Evolutionary conservation across 2,113 vertebrate genomes (phyloP).

Genomic region (Ochotona princeps): DNA sequence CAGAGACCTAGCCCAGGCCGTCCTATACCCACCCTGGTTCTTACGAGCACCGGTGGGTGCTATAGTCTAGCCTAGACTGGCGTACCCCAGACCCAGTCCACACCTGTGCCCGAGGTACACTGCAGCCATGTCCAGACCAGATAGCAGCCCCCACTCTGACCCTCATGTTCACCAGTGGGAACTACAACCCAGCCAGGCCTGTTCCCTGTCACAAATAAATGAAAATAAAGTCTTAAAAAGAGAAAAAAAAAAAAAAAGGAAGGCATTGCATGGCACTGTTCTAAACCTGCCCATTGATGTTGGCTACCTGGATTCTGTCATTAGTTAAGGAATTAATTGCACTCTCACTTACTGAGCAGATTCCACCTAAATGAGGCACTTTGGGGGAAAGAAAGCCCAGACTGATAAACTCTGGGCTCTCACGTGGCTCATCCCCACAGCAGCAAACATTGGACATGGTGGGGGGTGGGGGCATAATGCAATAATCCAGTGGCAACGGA

Average conservation of each 20-base stretch:
- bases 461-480: not conserved
- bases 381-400: not conserved
- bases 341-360: not conserved
- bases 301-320: not conserved
- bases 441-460: not conserved
- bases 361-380: not conserved
- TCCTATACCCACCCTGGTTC: too few relatives aligned
- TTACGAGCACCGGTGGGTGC: too few relatives aligned
- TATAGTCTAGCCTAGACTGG: too few relatives aligned
- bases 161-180: too few relatives aligned
- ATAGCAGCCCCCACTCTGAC: too few relatives aligned
- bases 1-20: too few relatives aligned
- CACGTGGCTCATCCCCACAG: not conserved
- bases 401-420: not conserved
- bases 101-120: too few relatives aligned
- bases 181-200: too few relatives aligned
- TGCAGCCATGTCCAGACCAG: too few relatives aligned
- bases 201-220: too few relatives aligned
- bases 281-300: not conserved
- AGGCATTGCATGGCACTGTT: not conserved
- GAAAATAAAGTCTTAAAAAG: too few relatives aligned
- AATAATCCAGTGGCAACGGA: not conserved
- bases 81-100: too few relatives aligned
- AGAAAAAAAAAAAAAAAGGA: not conserved
- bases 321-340: not conserved